Conservation (phyloP, 2,888 invertebrate species). For the Entomobrya proxima region DNA sequence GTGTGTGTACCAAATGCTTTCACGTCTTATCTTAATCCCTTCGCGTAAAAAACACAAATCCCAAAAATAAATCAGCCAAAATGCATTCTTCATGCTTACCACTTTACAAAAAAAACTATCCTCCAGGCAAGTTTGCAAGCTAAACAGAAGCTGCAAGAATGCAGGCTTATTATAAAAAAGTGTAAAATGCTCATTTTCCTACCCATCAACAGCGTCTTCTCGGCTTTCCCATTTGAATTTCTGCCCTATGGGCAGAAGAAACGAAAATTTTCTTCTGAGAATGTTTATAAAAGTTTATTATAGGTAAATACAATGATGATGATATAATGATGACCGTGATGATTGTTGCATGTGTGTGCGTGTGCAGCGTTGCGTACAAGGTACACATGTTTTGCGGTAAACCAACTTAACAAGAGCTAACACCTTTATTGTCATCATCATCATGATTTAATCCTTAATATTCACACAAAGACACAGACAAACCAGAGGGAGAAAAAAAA, state of each 20-base stretch:
- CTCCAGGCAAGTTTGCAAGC: background rate
- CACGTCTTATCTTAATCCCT: background rate
- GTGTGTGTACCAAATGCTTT: background rate
- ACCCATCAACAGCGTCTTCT: background rate
- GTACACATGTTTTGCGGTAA: constrained; percentile 5
- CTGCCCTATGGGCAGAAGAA: background rate
- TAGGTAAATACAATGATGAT: background rate
- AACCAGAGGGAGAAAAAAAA: background rate
- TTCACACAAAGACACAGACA: background rate
- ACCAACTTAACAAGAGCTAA: background rate
- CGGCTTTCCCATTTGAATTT: background rate
- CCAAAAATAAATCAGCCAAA: background rate
- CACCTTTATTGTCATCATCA: background rate
- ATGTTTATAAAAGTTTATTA: background rate
- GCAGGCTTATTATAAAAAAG: background rate
- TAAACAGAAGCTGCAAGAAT: background rate
- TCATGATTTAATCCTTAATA: too few relatives aligned
- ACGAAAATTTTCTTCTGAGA: background rate
- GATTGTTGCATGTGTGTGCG: background rate
- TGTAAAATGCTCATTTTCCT: constrained; percentile 14
- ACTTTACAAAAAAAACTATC: background rate
- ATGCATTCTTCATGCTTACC: background rate
- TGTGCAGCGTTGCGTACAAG: background rate
- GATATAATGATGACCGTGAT: background rate
- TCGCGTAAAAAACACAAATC: background rate